phyloP scores from a whole-genome alignment of 2,113 vertebrate species.

The Spheniscus mendiculus region DNA sequence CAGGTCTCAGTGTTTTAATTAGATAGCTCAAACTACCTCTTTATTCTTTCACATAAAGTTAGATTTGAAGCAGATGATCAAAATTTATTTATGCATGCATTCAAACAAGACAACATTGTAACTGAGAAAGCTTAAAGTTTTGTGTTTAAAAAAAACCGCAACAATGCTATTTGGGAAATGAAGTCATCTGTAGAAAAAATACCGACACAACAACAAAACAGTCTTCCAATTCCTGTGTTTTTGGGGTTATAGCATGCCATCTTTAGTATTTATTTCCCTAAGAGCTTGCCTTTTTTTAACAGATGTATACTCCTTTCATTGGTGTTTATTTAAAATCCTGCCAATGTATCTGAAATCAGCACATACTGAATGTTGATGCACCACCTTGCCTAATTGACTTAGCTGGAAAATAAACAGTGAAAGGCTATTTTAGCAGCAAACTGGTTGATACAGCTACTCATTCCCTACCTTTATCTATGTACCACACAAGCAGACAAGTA shows the following conservation, averaged over 20 bases:
- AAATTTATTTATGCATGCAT: constrained; percentile 9
- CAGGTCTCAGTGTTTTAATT: constrained; percentile 2
- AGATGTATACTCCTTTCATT: constrained; percentile 11
- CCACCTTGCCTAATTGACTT: constrained; percentile 62
- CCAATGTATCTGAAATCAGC: constrained; percentile 42
- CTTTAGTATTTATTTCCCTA: constrained; percentile 45
- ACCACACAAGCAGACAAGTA: constrained; percentile 38
- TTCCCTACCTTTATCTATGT: constrained; percentile 68
- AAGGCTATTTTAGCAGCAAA: constrained; percentile 59
- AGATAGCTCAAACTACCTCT: neutral
- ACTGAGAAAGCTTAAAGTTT: constrained; percentile 52
- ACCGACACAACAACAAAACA: neutral
- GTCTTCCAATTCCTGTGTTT: constrained; percentile 12
- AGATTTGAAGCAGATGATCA: constrained; percentile 31
- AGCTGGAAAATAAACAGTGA: constrained; percentile 67
- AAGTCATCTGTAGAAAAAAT: constrained; percentile 41
- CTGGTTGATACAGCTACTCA: constrained; percentile 52
- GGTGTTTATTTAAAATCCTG: constrained; percentile 40
- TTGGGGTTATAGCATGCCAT: neutral
- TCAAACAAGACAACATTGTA: neutral
- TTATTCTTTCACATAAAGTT: constrained; percentile 18
- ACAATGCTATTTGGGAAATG: neutral
- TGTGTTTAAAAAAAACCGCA: constrained; percentile 25
- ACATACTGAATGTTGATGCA: constrained; percentile 21
- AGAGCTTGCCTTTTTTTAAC: constrained; percentile 14